A percentile compares a stretch with the other conserved stretches of the same genome.
phyloP scores from a whole-genome alignment of 1,140 invertebrate species.

The Drosophila tropicalis region DNA sequence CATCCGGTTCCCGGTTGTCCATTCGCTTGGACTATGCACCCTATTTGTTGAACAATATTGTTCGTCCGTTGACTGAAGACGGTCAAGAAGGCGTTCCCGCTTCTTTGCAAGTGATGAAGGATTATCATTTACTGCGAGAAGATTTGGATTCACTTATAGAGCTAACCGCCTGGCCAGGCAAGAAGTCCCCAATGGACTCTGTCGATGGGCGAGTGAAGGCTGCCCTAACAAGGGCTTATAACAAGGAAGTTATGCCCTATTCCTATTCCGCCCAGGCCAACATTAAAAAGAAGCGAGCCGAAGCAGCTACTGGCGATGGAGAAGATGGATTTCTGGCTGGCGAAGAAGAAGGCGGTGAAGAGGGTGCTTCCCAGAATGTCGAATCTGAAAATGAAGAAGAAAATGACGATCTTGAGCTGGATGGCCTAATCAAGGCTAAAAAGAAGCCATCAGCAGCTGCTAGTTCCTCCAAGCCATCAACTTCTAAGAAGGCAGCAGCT shows the following conservation, averaged over 20 bases:
- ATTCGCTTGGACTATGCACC: slow-evolving; percentile 93
- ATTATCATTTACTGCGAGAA: slow-evolving; percentile 94
- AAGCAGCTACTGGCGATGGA: slow-evolving; percentile 73
- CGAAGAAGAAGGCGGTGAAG: slow-evolving; percentile 78
- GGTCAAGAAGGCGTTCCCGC: slow-evolving; percentile 89
- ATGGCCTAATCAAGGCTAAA: slow-evolving; percentile 90
- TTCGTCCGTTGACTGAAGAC: slow-evolving; percentile 88
- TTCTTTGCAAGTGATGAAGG: slow-evolving; percentile 90
- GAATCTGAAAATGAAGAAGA: slow-evolving; percentile 84
- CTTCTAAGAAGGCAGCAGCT: slow-evolving; percentile 49
- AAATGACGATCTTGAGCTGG: slow-evolving; percentile 88
- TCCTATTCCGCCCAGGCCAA: slow-evolving; percentile 88
- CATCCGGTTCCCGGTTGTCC: slow-evolving; percentile 90
- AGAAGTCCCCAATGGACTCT: slow-evolving; percentile 89
- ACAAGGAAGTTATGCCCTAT: slow-evolving; percentile 90
- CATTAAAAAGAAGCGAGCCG: slow-evolving; percentile 85
- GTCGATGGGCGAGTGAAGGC: slow-evolving; percentile 95
- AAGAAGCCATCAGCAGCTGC: slow-evolving; percentile 57
- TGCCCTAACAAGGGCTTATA: slow-evolving; percentile 95
- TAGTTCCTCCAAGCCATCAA: slow-evolving; percentile 40
- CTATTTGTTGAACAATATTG: slow-evolving; percentile 88
- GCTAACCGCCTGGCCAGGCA: slow-evolving; percentile 92
- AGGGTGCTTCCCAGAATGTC: slow-evolving; percentile 78
- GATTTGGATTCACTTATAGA: slow-evolving; percentile 95
- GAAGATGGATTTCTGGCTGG: slow-evolving; percentile 36